Percentiles rank a stretch among this genome's conserved stretches.
Conservation (phyloP, 2,888 invertebrate species). For the Eustalomyia histrio region DNA sequence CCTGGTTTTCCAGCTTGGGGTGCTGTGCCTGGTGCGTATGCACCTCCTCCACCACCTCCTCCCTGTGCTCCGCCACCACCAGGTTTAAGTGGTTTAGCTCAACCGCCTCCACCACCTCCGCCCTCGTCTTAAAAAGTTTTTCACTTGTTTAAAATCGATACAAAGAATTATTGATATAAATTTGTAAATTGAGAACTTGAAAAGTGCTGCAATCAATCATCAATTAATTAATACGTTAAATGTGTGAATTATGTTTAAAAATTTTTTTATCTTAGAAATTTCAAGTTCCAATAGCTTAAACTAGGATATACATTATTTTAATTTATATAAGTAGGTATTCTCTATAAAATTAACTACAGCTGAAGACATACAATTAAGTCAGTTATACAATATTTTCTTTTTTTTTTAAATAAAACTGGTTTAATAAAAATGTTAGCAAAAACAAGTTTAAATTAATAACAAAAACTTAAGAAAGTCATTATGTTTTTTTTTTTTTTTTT, state of each 20-base stretch:
- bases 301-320: background rate
- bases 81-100: conserved; percentile 80
- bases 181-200: conserved; percentile 25
- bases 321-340: background rate
- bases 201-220: conserved; percentile 44
- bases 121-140: conserved; percentile 70
- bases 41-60: conserved; percentile 81
- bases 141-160: background rate
- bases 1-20: conserved; percentile 74
- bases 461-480: no score
- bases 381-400: no score
- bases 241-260: background rate
- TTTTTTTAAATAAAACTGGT: no score
- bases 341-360: background rate
- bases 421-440: no score
- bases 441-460: no score
- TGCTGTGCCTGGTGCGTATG: conserved; percentile 71
- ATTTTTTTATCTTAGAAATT: conserved; percentile 10
- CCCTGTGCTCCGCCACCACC: conserved; percentile 81
- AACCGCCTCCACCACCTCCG: conserved; percentile 87
- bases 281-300: conserved; percentile 12
- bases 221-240: background rate
- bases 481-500: no score
- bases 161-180: background rate
- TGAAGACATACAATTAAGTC: no score